These are phyloP conservation scores for Paramormyrops hopkinsi DNA, from an alignment of 2,797 vertebrate species.

Conservation along the genomic window DNA sequence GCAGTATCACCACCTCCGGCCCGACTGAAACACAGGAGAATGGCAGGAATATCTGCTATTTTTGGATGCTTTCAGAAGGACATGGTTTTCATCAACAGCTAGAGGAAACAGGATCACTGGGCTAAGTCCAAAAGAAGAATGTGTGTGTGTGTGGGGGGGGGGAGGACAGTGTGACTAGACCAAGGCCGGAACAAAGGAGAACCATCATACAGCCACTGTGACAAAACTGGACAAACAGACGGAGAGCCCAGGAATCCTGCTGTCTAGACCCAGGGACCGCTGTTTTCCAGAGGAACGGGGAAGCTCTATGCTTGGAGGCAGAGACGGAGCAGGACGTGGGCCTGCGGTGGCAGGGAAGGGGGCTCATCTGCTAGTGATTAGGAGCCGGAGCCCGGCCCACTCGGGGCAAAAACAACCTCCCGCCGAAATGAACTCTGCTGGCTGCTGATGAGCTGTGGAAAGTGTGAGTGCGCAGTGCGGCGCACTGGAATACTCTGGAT, in stretches of 20 bases:
- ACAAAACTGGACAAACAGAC: background rate
- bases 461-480: slow-evolving; percentile 1
- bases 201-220: background rate
- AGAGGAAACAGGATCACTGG: background rate
- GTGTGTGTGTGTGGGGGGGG: background rate
- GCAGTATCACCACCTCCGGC: background rate
- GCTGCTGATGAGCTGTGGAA: slow-evolving; percentile 5
- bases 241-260: background rate
- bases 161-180: no score
- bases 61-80: background rate
- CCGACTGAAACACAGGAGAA: background rate
- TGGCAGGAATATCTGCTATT: slow-evolving; percentile 5
- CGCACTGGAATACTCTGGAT: background rate
- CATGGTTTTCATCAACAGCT: background rate
- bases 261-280: background rate
- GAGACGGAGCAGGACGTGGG: background rate
- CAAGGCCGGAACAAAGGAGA: background rate
- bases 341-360: background rate
- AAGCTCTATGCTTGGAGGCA: background rate
- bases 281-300: background rate
- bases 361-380: background rate
- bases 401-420: slow-evolving; percentile 1
- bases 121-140: background rate
- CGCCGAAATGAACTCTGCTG: background rate
- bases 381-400: background rate